phyloP scores from a whole-genome alignment of 2,888 invertebrate species.

The Lamellibrachia satsuma region DNA sequence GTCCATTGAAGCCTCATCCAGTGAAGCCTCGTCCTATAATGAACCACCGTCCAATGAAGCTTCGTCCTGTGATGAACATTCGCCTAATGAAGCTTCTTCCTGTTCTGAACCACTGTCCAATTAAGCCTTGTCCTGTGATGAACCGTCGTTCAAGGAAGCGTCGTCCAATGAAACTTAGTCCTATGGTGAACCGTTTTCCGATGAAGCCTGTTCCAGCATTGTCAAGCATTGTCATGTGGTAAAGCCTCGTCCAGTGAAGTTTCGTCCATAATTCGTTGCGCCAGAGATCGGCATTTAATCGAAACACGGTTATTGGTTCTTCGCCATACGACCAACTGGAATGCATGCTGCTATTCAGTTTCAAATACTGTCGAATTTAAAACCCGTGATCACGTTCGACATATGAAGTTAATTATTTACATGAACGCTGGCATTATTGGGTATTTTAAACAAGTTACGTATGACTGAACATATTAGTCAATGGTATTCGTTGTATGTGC shows the following conservation, averaged over 20 bases:
- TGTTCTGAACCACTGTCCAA: too few species aligned
- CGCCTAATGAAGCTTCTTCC: too few species aligned
- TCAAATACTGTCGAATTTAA: neutral
- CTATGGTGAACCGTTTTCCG: neutral
- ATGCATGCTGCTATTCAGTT: neutral
- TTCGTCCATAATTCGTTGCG: neutral
- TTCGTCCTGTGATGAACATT: too few species aligned
- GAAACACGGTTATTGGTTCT: neutral
- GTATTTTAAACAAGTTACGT: neutral
- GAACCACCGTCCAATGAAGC: too few species aligned
- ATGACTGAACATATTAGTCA: neutral
- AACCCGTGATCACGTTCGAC: too few species aligned
- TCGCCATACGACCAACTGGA: neutral
- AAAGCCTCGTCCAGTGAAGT: neutral
- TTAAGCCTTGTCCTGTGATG: too few species aligned
- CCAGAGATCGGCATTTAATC: neutral
- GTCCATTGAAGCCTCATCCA: too few species aligned
- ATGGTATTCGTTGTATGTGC: too few species aligned
- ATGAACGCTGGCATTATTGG: neutral
- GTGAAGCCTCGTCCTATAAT: too few species aligned
- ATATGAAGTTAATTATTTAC: neutral
- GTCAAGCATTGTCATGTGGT: too few species aligned
- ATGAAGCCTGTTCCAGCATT: neutral
- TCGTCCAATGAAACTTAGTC: neutral
- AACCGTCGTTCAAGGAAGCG: too few species aligned